phyloP scores from a whole-genome alignment of 2,888 invertebrate species.

The Ctena decussata region DNA sequence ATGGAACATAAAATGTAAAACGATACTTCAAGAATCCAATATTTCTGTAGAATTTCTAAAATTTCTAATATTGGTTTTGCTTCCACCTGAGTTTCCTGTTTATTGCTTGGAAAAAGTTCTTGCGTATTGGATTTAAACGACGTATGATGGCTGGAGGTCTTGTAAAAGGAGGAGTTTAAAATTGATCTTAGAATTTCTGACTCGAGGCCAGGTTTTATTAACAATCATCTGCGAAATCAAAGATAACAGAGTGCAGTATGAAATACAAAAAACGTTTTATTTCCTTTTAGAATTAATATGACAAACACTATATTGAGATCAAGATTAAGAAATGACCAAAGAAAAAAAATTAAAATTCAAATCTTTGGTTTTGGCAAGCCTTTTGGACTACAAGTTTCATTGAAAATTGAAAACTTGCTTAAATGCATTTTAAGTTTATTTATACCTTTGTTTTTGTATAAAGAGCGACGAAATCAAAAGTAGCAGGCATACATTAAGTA shows the following conservation, averaged over 20 bases:
- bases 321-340: no score
- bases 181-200: background rate
- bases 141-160: background rate
- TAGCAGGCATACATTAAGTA: no score
- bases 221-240: background rate
- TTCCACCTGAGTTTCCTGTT: constrained; percentile 1
- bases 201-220: background rate
- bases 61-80: background rate
- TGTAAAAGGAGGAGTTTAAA: background rate
- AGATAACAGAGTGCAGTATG: background rate
- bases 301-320: no score
- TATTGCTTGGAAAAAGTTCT: background rate
- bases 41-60: background rate
- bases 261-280: no score
- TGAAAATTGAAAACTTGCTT: no score
- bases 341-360: no score
- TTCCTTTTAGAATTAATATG: no score
- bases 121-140: background rate
- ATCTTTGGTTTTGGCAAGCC: no score
- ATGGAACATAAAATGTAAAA: background rate
- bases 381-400: no score
- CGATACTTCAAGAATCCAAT: background rate
- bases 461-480: no score
- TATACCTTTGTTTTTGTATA: no score
- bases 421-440: no score